Evolutionary conservation across 2,113 vertebrate species (phyloP).

Genomic region (Aplodontia rufa): DNA sequence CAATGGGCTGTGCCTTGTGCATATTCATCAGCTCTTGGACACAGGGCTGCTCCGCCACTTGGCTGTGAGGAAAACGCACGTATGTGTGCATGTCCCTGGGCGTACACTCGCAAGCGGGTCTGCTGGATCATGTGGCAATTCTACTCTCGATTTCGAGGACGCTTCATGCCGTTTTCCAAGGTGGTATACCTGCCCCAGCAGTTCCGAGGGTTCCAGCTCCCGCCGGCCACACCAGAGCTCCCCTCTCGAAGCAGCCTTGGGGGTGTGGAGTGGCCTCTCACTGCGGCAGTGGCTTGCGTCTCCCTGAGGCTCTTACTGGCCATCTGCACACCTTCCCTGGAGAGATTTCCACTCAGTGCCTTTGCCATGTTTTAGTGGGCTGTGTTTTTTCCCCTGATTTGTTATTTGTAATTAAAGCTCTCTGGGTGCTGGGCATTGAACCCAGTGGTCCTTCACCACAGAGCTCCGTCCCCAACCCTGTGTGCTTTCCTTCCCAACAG

Average conservation of each 20-base stretch:
- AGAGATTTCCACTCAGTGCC: not conserved
- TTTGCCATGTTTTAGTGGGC: not conserved
- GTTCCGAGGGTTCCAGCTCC: not conserved
- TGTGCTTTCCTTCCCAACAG: too few species aligned
- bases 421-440: too few species aligned
- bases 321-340: not conserved
- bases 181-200: not conserved
- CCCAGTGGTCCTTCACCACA: too few species aligned
- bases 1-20: too few species aligned
- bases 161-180: fast-evolving
- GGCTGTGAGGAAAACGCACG: not conserved
- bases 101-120: not conserved
- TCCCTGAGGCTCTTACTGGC: too few species aligned
- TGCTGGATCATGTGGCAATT: not conserved
- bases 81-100: not conserved
- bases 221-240: not conserved
- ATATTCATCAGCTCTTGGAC: too few species aligned
- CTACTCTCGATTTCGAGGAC: not conserved
- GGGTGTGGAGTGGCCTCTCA: not conserved
- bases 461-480: too few species aligned
- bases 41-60: not conserved
- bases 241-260: not conserved
- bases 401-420: too few species aligned
- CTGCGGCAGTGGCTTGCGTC: not conserved
- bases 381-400: not conserved